These are phyloP conservation scores for Formica aserva DNA, from an alignment of 2,888 invertebrate species.

Conservation along the genomic window DNA sequence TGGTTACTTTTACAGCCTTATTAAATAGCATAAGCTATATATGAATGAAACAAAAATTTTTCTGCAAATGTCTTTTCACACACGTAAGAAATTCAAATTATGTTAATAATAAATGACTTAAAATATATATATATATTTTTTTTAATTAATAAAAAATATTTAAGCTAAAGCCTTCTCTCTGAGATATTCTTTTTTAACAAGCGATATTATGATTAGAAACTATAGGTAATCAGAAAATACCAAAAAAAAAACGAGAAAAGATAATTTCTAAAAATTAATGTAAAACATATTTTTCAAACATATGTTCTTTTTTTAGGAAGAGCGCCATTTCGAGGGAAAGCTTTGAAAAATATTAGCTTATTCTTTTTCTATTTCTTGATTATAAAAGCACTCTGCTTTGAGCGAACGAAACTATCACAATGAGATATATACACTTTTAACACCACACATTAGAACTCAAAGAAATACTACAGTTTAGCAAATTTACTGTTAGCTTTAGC, in stretches of 20 bases:
- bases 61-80: neutral
- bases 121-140: neutral
- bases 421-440: neutral
- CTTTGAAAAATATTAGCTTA: slow-evolving; percentile 7
- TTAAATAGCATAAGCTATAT: neutral
- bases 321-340: neutral
- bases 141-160: neutral
- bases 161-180: neutral
- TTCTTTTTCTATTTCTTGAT: neutral
- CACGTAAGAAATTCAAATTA: neutral
- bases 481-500: slow-evolving; percentile 2
- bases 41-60: neutral
- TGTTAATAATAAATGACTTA: neutral
- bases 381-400: slow-evolving; percentile 6
- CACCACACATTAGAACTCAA: neutral
- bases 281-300: neutral
- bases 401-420: neutral
- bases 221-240: neutral
- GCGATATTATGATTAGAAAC: neutral
- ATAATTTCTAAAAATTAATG: neutral
- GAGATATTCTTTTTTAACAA: neutral
- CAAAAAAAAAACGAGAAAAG: neutral
- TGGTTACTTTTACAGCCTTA: neutral
- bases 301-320: neutral
- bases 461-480: neutral